phyloP scores from a whole-genome alignment of 2,113 vertebrate species.

The Emydura subglobosa region DNA sequence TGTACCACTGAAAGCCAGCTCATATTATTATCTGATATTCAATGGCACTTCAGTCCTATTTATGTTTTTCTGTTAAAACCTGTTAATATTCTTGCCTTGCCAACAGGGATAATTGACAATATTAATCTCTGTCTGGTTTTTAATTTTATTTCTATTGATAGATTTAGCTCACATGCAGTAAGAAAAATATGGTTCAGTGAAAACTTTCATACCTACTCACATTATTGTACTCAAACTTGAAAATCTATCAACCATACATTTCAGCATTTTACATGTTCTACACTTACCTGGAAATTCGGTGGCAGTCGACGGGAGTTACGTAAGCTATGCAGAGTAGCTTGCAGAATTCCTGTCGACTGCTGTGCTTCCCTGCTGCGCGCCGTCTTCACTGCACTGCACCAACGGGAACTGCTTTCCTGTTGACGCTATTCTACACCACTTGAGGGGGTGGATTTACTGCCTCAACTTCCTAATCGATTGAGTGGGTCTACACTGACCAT shows the following conservation, averaged over 20 bases:
- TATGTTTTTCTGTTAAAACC: background rate
- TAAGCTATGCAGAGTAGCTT: no score
- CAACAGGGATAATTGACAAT: background rate
- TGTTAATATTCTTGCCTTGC: background rate
- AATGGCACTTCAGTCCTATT: background rate
- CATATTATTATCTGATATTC: background rate
- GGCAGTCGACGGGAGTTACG: no score
- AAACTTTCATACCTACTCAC: fast-evolving
- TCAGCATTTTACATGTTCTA: background rate
- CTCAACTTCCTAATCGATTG: no score
- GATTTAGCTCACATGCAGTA: fast-evolving
- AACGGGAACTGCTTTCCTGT: no score
- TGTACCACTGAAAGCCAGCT: background rate
- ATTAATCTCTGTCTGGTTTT: background rate
- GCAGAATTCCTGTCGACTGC: no score
- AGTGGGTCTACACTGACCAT: no score
- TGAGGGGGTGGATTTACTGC: no score
- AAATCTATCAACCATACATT: fast-evolving
- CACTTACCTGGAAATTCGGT: no score
- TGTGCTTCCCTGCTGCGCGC: no score
- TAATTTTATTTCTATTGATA: background rate
- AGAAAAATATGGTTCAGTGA: background rate
- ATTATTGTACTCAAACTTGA: background rate
- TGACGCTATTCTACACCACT: no score
- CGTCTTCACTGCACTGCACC: no score